Conservation (phyloP, 2,888 invertebrate genomes). For the Synergus laeviventris region DNA sequence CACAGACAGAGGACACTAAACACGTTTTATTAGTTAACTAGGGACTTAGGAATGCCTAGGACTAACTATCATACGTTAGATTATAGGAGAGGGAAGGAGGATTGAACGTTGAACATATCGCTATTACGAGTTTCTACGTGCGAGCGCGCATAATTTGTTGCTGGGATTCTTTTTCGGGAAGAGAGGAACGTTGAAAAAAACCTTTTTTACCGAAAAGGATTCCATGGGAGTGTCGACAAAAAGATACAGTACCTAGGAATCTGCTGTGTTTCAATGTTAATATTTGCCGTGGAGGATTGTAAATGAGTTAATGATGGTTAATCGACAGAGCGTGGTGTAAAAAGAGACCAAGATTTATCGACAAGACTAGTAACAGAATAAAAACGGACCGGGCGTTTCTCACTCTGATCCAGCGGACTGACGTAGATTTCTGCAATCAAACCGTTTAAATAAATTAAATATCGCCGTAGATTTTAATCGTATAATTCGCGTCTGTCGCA, state of each 20-base stretch:
- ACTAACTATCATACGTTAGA: slow-evolving; percentile 60
- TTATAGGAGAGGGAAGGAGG: slow-evolving; percentile 54
- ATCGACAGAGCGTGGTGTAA: slow-evolving; percentile 40
- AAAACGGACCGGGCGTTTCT: not conserved
- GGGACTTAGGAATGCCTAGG: slow-evolving; percentile 65
- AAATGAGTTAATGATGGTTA: slow-evolving; percentile 30
- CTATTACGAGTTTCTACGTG: slow-evolving; percentile 62
- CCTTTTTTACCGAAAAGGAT: not conserved
- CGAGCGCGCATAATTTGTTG: slow-evolving; percentile 46
- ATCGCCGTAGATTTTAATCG: slow-evolving; percentile 48
- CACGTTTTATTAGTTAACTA: slow-evolving; percentile 61
- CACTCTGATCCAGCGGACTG: not conserved
- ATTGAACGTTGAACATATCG: slow-evolving; percentile 72
- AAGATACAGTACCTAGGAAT: slow-evolving; percentile 21
- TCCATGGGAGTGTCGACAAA: slow-evolving; percentile 5
- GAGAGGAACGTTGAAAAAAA: not conserved
- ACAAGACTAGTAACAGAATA: slow-evolving; percentile 10
- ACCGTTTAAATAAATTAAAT: slow-evolving; percentile 36
- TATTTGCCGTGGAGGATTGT: slow-evolving; percentile 22
- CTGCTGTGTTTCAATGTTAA: slow-evolving; percentile 32
- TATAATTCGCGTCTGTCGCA: slow-evolving; percentile 34
- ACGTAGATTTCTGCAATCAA: slow-evolving; percentile 26
- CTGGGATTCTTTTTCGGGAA: not conserved
- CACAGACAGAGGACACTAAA: slow-evolving; percentile 44
- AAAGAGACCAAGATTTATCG: slow-evolving; percentile 37